These are phyloP conservation scores for Sclerurus mexicanus DNA, from an alignment of 2,113 vertebrate species.

Conservation along the genomic window DNA sequence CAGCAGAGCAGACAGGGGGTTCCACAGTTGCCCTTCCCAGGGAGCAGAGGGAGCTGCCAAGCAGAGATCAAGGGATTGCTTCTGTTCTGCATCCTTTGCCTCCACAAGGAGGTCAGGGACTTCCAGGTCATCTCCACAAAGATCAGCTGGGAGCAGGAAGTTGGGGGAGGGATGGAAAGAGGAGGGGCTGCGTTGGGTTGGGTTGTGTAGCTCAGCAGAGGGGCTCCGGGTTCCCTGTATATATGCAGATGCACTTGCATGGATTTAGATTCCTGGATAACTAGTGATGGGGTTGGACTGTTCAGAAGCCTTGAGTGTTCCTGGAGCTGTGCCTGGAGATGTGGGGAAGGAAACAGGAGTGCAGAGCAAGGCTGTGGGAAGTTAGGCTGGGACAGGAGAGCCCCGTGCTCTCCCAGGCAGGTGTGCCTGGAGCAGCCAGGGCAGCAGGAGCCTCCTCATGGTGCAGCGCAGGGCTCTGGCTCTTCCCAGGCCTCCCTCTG, in stretches of 20 bases:
- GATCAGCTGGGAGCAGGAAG: not conserved
- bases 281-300: not conserved
- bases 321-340: not conserved
- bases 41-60: not conserved
- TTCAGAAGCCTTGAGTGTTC: not conserved
- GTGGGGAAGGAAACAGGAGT: not conserved
- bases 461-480: not conserved
- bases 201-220: not conserved
- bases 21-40: not conserved
- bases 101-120: not conserved
- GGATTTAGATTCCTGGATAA: not conserved
- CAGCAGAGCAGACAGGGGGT: not conserved
- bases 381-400: not conserved
- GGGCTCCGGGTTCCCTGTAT: not conserved
- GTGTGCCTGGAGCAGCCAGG: not conserved
- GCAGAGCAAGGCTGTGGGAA: not conserved
- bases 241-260: slow-evolving; percentile 1
- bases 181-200: not conserved
- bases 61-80: not conserved
- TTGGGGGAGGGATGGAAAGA: not conserved
- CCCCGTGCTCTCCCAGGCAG: not conserved
- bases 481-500: not conserved
- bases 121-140: not conserved
- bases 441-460: not conserved
- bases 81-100: not conserved